Evolutionary conservation across 2,888 invertebrate species (phyloP).

Genomic region (Spatulosminthurus flaviceps): DNA sequence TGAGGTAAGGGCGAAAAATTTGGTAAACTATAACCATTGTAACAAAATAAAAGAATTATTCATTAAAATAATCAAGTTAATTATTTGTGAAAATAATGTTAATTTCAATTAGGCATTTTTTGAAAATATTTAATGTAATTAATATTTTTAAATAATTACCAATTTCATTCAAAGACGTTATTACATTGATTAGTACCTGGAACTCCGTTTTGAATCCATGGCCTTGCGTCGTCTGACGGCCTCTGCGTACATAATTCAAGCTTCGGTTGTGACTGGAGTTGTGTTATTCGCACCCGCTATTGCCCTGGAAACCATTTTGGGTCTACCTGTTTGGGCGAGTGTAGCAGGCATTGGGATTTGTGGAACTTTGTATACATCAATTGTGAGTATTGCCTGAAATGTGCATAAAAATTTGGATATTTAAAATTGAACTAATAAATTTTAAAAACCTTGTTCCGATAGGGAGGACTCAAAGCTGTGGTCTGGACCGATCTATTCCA

Average conservation of each 20-base stretch:
- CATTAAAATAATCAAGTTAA: too few species aligned
- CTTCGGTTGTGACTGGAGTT: conserved; percentile 62
- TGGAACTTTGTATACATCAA: conserved; percentile 66
- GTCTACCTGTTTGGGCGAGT: conserved; percentile 63
- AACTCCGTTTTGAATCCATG: conserved; percentile 56
- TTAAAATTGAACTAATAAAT: neutral
- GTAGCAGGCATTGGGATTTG: conserved; percentile 63
- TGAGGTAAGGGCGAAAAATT: conserved; percentile 43
- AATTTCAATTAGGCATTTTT: too few species aligned
- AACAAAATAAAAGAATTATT: too few species aligned
- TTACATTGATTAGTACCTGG: conserved; percentile 54
- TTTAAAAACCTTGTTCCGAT: too few species aligned
- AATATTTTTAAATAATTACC: neutral
- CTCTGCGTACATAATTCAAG: conserved; percentile 58
- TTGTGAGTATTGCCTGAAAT: conserved; percentile 64
- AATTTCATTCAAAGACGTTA: neutral
- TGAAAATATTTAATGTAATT: neutral
- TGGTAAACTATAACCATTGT: too few species aligned
- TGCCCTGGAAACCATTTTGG: conserved; percentile 60
- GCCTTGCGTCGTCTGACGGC: conserved; percentile 54
- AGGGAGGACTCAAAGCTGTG: conserved; percentile 59
- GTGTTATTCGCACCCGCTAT: conserved; percentile 65
- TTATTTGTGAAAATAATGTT: too few species aligned
- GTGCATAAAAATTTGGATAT: neutral
- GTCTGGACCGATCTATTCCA: conserved; percentile 59